phyloP scores from a whole-genome alignment of 2,797 vertebrate species.

The Gambelia wislizenii region DNA sequence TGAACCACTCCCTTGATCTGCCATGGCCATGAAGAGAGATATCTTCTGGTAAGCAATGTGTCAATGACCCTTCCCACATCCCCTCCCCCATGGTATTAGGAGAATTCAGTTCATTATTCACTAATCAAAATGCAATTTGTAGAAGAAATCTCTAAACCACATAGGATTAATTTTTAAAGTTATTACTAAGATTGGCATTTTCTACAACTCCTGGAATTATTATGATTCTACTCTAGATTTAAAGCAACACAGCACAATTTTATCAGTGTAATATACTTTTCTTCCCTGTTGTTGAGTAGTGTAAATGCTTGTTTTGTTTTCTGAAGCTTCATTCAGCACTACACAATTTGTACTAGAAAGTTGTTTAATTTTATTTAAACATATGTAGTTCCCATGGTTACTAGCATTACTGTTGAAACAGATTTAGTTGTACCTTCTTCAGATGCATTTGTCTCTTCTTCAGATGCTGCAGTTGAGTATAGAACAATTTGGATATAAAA shows the following conservation, averaged over 20 bases:
- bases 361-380: slow-evolving; percentile 58
- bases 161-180: slow-evolving; percentile 55
- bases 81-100: background rate
- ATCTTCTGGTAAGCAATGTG: background rate
- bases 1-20: no score
- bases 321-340: slow-evolving; percentile 33
- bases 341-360: slow-evolving; percentile 62
- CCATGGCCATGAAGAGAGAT: no score
- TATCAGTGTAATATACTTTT: background rate
- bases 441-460: no score
- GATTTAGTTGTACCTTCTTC: slow-evolving; percentile 43
- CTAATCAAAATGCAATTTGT: slow-evolving; percentile 28
- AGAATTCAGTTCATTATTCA: background rate
- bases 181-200: slow-evolving; percentile 55
- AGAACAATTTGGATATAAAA: background rate
- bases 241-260: background rate
- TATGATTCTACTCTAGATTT: slow-evolving; percentile 47
- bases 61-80: background rate
- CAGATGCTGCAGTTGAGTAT: slow-evolving; percentile 11
- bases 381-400: slow-evolving; percentile 68
- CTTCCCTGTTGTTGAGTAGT: background rate
- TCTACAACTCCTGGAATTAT: slow-evolving; percentile 56
- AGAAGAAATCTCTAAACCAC: slow-evolving; percentile 45
- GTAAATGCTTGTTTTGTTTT: background rate
- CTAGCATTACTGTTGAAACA: slow-evolving; percentile 52